Conservation (phyloP, 2,888 invertebrate species). For the Temnothorax unifasciatus region DNA sequence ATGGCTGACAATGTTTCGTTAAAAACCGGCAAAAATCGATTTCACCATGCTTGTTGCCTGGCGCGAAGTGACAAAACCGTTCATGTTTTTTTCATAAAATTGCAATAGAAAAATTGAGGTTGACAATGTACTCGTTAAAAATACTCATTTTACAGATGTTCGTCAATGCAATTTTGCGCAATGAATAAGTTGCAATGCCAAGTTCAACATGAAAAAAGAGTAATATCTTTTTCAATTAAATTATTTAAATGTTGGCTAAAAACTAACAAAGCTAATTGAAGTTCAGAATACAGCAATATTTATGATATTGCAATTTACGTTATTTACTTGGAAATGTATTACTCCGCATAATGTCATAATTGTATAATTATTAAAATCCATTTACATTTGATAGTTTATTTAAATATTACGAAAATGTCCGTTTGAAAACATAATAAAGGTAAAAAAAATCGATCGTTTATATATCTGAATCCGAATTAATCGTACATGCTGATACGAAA, state of each 20-base stretch:
- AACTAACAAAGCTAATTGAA: neutral
- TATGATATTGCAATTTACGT: neutral
- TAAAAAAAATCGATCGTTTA: neutral
- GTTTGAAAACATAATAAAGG: neutral
- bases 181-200: neutral
- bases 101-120: conserved; percentile 30
- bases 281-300: neutral
- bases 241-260: neutral
- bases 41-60: conserved; percentile 12
- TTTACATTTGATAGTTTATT: neutral
- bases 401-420: neutral
- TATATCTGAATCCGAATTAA: conserved; percentile 2
- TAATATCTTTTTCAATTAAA: conserved; percentile 23
- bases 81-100: conserved; percentile 35
- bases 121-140: conserved; percentile 31
- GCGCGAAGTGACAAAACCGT: conserved; percentile 17
- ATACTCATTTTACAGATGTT: conserved; percentile 5
- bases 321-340: neutral
- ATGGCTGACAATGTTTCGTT: conserved; percentile 34
- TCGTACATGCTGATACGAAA: conserved; percentile 20
- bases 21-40: conserved; percentile 48
- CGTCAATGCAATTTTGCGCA: neutral
- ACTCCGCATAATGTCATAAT: neutral
- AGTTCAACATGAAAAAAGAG: neutral
- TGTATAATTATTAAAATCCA: neutral